Conservation (phyloP, 2,888 invertebrate genomes). For the Agriopis marginaria region DNA sequence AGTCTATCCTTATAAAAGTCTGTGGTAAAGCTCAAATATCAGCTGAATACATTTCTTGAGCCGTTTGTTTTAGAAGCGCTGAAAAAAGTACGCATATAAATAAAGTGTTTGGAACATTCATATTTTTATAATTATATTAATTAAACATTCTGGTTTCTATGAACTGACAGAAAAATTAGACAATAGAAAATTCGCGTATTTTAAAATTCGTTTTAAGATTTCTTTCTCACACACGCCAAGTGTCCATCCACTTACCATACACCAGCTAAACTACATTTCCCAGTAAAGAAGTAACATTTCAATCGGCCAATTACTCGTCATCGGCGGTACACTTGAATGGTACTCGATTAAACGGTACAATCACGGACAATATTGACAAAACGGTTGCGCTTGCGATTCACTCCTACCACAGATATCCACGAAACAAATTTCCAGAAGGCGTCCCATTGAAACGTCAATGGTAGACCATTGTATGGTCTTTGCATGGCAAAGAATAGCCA, state of each 20-base stretch:
- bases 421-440: constrained; percentile 80
- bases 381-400: constrained; percentile 68
- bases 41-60: no score
- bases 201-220: no score
- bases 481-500: constrained; percentile 47
- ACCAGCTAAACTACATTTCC: constrained; percentile 37
- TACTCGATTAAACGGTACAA: constrained; percentile 80
- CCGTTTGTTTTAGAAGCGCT: no score
- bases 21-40: no score
- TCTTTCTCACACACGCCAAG: background rate
- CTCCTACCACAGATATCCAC: constrained; percentile 55
- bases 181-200: no score
- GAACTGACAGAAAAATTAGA: no score
- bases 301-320: constrained; percentile 78
- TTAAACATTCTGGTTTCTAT: background rate
- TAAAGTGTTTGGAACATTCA: no score
- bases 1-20: no score
- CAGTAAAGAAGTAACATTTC: constrained; percentile 49
- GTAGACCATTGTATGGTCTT: constrained; percentile 72
- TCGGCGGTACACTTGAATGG: constrained; percentile 84
- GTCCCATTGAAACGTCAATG: constrained; percentile 81
- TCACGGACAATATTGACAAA: constrained; percentile 82
- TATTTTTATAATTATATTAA: no score
- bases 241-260: constrained; percentile 9
- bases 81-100: no score